Evolutionary conservation across 2,888 invertebrate species (phyloP).

Genomic region (Agrochola litura): DNA sequence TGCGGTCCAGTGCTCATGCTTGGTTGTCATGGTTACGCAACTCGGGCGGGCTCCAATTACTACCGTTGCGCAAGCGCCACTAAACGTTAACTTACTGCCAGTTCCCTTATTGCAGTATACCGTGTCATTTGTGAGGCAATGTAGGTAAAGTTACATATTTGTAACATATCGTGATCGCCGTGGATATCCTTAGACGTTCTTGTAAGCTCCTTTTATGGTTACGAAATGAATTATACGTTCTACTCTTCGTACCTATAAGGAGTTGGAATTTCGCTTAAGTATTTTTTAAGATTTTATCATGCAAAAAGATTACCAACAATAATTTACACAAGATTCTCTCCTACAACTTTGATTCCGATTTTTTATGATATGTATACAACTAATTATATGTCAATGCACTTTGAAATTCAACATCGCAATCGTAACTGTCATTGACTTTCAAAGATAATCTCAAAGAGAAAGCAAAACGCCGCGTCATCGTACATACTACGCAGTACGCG

Average conservation of each 20-base stretch:
- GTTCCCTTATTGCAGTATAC: conserved; percentile 61
- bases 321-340: neutral
- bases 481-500: conserved; percentile 20
- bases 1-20: conserved; percentile 71
- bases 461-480: conserved; percentile 38
- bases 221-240: conserved; percentile 6
- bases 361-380: too few relatives aligned
- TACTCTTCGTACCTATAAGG: conserved; percentile 1
- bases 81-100: conserved; percentile 57
- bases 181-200: conserved; percentile 21
- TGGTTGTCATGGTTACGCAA: conserved; percentile 65
- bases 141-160: conserved; percentile 57
- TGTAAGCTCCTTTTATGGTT: conserved; percentile 32
- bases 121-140: conserved; percentile 63
- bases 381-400: conserved; percentile 27
- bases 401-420: conserved; percentile 26
- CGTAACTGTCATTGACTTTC: conserved; percentile 41
- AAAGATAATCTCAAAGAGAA: conserved; percentile 48
- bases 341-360: neutral
- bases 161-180: conserved; percentile 54
- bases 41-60: conserved; percentile 76
- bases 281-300: conserved; percentile 12
- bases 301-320: neutral
- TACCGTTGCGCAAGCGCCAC: conserved; percentile 73
- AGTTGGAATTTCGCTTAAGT: conserved; percentile 2